Conservation (phyloP, 1,140 invertebrate genomes). For the Alviniconcha marisindica region DNA sequence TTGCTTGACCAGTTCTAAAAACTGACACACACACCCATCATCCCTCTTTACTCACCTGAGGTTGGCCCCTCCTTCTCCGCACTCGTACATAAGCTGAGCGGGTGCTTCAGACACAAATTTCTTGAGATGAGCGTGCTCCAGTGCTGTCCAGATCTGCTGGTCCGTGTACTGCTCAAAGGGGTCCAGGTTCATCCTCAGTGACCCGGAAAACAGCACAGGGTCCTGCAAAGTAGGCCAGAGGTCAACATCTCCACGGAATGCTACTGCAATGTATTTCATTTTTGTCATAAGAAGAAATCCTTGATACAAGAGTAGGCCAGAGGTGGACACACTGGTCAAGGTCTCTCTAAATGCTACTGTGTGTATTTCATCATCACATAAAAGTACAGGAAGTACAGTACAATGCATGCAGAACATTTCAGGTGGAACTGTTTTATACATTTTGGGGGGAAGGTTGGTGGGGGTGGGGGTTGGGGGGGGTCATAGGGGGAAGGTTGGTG, state of each 20-base stretch:
- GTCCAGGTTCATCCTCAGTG: constrained; percentile 89
- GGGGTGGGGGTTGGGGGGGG: too few relatives aligned
- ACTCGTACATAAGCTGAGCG: constrained; percentile 69
- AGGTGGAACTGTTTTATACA: too few relatives aligned
- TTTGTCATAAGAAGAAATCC: not conserved
- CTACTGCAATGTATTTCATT: not conserved
- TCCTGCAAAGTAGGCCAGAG: constrained; percentile 65
- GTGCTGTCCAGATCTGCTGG: constrained; percentile 82
- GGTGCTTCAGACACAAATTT: constrained; percentile 68
- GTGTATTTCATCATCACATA: not conserved
- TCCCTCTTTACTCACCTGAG: constrained; percentile 76
- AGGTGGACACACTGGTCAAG: not conserved
- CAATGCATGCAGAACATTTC: too few relatives aligned
- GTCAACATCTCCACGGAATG: not conserved
- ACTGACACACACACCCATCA: too few relatives aligned
- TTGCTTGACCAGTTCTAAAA: too few relatives aligned
- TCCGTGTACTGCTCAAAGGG: constrained; percentile 87
- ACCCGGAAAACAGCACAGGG: constrained; percentile 91
- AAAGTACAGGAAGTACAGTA: not conserved
- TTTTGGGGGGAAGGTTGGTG: too few relatives aligned
- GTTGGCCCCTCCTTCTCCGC: constrained; percentile 76
- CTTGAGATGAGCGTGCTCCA: constrained; percentile 83
- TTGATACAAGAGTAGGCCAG: too few relatives aligned
- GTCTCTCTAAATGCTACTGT: not conserved
- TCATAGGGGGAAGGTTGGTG: too few relatives aligned